phyloP scores from a whole-genome alignment of 2,113 vertebrate species.

The Hippocampus comes region DNA sequence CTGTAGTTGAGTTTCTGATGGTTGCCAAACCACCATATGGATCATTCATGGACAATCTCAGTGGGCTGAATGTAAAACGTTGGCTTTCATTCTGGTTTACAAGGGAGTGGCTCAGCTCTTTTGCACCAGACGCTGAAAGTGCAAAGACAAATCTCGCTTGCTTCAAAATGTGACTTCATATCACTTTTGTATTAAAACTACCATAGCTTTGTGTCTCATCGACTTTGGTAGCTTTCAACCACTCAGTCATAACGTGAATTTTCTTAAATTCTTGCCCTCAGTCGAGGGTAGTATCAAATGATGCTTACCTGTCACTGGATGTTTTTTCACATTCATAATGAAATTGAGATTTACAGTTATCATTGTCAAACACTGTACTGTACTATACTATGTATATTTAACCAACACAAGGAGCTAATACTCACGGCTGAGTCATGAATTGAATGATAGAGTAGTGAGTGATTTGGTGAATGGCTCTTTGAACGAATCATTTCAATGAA shows the following conservation, averaged over 20 bases:
- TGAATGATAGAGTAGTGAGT: no score
- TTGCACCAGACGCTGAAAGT: constrained; percentile 30
- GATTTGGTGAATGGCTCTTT: no score
- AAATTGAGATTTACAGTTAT: no score
- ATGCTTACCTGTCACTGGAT: no score
- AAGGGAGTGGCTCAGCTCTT: constrained; percentile 54
- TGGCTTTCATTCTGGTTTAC: constrained; percentile 51
- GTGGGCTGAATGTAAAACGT: constrained; percentile 24
- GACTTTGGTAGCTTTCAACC: background rate
- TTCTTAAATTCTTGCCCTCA: background rate
- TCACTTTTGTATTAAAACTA: constrained; percentile 18
- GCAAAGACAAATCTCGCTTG: constrained; percentile 32
- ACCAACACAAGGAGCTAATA: no score
- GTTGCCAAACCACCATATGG: constrained; percentile 39
- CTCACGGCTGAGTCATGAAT: no score
- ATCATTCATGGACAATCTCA: constrained; percentile 35
- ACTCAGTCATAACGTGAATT: background rate
- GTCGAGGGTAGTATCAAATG: no score
- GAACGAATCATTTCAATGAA: no score
- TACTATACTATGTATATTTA: no score
- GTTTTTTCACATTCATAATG: no score
- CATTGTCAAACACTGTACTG: no score
- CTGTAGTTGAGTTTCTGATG: constrained; percentile 39
- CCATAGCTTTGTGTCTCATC: background rate
- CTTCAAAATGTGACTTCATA: constrained; percentile 11